A percentile compares a stretch with the other conserved stretches of the same genome.
These are phyloP conservation scores for Drosophila setifemur DNA, from an alignment of 1,140 invertebrate species.

Conservation along the genomic window DNA sequence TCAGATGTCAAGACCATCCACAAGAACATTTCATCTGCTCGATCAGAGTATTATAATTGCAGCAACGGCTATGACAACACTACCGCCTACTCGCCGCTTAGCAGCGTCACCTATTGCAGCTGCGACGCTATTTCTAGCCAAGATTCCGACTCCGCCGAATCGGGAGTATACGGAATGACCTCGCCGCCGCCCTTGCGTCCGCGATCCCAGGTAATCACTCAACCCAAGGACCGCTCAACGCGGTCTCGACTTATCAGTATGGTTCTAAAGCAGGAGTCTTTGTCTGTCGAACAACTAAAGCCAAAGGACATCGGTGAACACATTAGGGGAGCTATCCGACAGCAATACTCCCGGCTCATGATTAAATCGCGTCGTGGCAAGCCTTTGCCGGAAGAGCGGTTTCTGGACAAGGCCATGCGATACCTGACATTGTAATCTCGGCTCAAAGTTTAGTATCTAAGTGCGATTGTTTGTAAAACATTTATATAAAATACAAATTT, in stretches of 20 bases:
- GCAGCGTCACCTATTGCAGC: conserved; percentile 60
- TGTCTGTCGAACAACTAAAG: not conserved
- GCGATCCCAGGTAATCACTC: conserved; percentile 42
- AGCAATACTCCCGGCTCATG: conserved; percentile 15
- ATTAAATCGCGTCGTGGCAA: conserved; percentile 35
- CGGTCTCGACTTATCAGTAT: conserved; percentile 67
- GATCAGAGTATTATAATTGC: conserved; percentile 37
- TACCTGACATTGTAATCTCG: conserved; percentile 68
- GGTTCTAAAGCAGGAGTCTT: conserved; percentile 58
- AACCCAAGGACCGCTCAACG: conserved; percentile 34
- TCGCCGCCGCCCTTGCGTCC: conserved; percentile 30
- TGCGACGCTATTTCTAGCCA: conserved; percentile 21
- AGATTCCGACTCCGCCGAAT: conserved; percentile 55
- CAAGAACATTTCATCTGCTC: not conserved
- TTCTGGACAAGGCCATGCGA: conserved; percentile 69
- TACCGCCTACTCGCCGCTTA: conserved; percentile 34
- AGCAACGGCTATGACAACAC: conserved; percentile 67
- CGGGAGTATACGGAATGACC: conserved; percentile 42
- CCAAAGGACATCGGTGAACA: conserved; percentile 2
- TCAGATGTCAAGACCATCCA: conserved; percentile 7
- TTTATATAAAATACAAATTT: not conserved
- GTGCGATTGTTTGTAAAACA: not conserved
- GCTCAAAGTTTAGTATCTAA: not conserved
- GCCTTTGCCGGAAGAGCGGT: conserved; percentile 52
- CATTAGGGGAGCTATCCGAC: conserved; percentile 18